A percentile compares a stretch with the other conserved stretches of the same genome.
Conservation (phyloP, 1,140 invertebrate species). For the Frieseomelitta varia region DNA sequence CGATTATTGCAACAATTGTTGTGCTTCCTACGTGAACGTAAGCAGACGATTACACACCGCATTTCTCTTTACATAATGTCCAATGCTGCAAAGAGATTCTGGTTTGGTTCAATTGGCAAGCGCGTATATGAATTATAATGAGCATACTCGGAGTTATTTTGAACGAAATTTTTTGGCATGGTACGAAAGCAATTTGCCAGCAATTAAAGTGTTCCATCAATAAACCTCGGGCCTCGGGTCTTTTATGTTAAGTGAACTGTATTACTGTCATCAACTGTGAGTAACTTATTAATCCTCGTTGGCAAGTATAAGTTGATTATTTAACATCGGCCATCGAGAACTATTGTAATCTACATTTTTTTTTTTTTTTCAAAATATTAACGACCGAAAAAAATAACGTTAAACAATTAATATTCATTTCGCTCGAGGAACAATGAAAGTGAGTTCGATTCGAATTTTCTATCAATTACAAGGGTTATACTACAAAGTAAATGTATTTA, state of each 20-base stretch:
- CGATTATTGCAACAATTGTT: neutral
- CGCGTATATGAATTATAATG: neutral
- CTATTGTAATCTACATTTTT: neutral
- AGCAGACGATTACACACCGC: neutral
- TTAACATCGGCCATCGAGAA: neutral
- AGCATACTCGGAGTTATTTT: conserved; percentile 20
- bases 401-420: no score
- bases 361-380: neutral
- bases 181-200: conserved; percentile 42
- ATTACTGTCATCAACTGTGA: conserved; percentile 27
- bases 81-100: neutral
- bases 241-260: neutral
- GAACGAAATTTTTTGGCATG: conserved; percentile 40
- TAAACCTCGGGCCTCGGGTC: neutral
- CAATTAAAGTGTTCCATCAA: conserved; percentile 41
- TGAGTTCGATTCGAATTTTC: neutral
- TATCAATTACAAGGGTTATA: no score
- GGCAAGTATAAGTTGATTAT: neutral
- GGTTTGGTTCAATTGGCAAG: conserved; percentile 28
- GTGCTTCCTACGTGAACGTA: neutral
- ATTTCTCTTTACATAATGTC: neutral
- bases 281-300: conserved; percentile 1
- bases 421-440: no score
- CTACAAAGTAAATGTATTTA: neutral
- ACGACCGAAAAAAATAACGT: neutral